Evolutionary conservation across 2,888 invertebrate species (phyloP), one percentile per base, ranked within the genome.

Genomic region (Trachelus iudaicus): DNA sequence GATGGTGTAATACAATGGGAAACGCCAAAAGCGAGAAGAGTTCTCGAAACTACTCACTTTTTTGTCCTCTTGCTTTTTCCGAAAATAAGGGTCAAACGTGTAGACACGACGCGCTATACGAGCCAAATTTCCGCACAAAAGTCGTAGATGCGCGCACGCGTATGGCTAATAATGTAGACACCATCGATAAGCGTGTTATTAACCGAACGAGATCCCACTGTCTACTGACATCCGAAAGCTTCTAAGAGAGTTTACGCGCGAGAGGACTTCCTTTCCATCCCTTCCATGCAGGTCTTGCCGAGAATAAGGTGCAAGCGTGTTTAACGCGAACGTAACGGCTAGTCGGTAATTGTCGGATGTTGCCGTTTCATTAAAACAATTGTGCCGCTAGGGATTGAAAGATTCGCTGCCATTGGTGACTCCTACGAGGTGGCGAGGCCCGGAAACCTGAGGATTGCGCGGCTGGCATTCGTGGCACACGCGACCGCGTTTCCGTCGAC

Each of bases 161-260:
- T 40, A 4, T 15, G 15, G 40, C 2, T 40, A 40, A 40, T 40
- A 6, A 69, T 73, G 34, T 23, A 34, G 40, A 73, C 69, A 69
- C 79, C 80, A 69, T 78, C 80, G 68, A 73, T 78, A 73, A 81
- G 81, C 77, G 81, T 83, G 86, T 89, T 87, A 89, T 88, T 89
- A 87, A 89, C 87, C 87, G 88, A 84, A 80, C 87, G 85, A 87
- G 83, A 88, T 89, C 88, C 85, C 83, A 82, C 83, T 83, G 74
- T 81, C 84, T 85, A 90, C 89, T 89, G 89, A 81, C 69, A 12
- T 79, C 79, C 78, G 40, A 79, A 79, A 77, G 79, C 81, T 79
- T 79, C 81, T 77, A 69, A 15, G 40, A 81, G 76, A 34, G 75
- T 69, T 77, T 82, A 75, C 81, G 78, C 78, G 76, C 78, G 78